Conservation (phyloP, 2,888 invertebrate species). For the Oscheius onirici region DNA sequence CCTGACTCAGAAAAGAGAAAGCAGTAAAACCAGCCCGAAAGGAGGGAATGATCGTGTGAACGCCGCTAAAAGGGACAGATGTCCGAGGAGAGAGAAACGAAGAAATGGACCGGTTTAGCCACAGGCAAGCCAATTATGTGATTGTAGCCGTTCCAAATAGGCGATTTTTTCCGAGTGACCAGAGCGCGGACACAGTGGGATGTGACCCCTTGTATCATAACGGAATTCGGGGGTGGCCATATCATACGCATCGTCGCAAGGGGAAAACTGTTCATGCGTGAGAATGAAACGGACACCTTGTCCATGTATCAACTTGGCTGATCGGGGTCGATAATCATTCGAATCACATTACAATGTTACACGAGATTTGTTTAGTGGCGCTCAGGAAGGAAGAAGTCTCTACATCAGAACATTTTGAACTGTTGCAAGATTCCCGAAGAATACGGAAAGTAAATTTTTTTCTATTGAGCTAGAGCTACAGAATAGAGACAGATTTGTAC, state of each 20-base stretch:
- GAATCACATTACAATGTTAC: too few species aligned
- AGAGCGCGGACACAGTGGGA: conserved; percentile 4
- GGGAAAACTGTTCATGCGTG: not conserved
- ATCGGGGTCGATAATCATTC: too few species aligned
- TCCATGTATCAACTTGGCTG: too few species aligned
- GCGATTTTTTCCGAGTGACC: not conserved
- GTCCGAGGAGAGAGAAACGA: too few species aligned
- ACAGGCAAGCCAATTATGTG: not conserved
- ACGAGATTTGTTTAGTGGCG: too few species aligned
- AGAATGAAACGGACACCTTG: not conserved
- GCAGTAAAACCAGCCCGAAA: not conserved
- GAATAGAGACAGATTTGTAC: not conserved
- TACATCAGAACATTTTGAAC: not conserved
- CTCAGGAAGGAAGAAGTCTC: too few species aligned
- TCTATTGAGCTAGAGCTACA: too few species aligned
- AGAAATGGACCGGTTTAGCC: not conserved
- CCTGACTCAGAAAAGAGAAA: not conserved
- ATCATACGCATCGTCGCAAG: not conserved
- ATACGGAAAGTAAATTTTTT: too few species aligned
- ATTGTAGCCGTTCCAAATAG: not conserved
- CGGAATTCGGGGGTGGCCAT: not conserved
- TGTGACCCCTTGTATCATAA: not conserved
- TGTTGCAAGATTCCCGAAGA: too few species aligned
- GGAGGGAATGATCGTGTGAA: too few species aligned
- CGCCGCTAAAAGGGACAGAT: too few species aligned